These are phyloP conservation scores for Miniopterus natalensis DNA, from an alignment of 2,113 vertebrate species.

Conservation along the genomic window DNA sequence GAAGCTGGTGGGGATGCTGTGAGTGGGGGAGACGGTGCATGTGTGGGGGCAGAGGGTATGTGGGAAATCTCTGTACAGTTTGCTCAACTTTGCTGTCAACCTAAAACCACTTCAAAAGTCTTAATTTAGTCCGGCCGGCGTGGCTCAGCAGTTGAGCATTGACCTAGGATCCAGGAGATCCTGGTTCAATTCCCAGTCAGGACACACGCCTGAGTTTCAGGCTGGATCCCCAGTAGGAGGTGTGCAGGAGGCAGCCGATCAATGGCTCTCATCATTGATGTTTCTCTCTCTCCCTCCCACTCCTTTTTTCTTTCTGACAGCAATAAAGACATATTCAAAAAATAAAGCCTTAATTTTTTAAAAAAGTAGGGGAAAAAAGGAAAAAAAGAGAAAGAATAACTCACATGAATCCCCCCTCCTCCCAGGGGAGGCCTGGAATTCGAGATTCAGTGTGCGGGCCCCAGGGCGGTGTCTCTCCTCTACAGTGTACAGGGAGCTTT, in stretches of 20 bases:
- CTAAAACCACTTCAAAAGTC: not conserved
- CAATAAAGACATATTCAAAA: no score
- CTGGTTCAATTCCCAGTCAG: no score
- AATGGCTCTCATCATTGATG: no score
- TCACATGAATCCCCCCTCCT: not conserved
- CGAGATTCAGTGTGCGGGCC: not conserved
- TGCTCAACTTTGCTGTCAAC: not conserved
- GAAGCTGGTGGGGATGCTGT: not conserved
- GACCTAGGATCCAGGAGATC: no score
- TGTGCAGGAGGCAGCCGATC: no score
- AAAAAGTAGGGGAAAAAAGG: not conserved
- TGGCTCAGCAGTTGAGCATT: no score
- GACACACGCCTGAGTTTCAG: no score
- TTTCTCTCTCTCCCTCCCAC: no score
- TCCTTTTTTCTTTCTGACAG: no score
- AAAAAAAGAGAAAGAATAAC: not conserved
- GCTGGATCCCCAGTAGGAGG: no score
- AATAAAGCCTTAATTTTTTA: no score
- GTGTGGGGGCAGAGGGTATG: not conserved
- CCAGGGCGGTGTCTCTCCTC: not conserved
- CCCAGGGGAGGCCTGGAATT: not conserved
- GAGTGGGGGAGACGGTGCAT: not conserved
- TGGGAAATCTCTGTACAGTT: not conserved
- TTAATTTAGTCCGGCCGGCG: not conserved
- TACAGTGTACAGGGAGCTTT: not conserved